phyloP scores from a whole-genome alignment of 1,140 invertebrate genomes.

The Plodia interpunctella region DNA sequence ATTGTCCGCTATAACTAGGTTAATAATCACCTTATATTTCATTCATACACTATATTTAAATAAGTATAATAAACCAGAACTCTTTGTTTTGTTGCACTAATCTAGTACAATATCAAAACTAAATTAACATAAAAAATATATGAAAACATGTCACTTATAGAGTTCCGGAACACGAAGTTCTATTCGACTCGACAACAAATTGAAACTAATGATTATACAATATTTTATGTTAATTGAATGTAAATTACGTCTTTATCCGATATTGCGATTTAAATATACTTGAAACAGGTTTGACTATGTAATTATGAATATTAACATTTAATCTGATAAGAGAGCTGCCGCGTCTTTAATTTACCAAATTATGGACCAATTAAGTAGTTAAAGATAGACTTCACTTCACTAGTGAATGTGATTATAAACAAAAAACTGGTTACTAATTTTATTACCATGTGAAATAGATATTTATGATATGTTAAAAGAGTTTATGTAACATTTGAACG shows the following conservation, averaged over 20 bases:
- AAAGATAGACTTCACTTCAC: conserved; percentile 26
- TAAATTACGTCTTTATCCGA: conserved; percentile 11
- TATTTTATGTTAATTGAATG: conserved; percentile 17
- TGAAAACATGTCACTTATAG: no score
- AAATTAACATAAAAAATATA: no score
- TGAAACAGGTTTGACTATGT: conserved; percentile 16
- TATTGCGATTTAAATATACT: conserved; percentile 16
- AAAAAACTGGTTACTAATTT: no score
- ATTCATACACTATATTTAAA: no score
- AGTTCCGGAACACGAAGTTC: no score
- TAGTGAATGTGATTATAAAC: not conserved
- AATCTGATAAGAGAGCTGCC: conserved; percentile 19
- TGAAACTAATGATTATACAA: conserved; percentile 3
- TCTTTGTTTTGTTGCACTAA: no score
- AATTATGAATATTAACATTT: conserved; percentile 23
- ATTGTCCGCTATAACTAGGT: conserved; percentile 21
- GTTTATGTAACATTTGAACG: not conserved
- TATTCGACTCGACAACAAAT: not conserved
- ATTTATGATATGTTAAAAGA: not conserved
- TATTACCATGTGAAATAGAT: no score
- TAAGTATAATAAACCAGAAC: no score
- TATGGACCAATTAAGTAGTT: conserved; percentile 23
- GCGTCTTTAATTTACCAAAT: conserved; percentile 19
- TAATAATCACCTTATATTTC: conserved; percentile 20
- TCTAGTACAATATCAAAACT: no score